These are phyloP conservation scores for Proteles cristata DNA, from an alignment of 2,113 vertebrate genomes.

Conservation along the genomic window DNA sequence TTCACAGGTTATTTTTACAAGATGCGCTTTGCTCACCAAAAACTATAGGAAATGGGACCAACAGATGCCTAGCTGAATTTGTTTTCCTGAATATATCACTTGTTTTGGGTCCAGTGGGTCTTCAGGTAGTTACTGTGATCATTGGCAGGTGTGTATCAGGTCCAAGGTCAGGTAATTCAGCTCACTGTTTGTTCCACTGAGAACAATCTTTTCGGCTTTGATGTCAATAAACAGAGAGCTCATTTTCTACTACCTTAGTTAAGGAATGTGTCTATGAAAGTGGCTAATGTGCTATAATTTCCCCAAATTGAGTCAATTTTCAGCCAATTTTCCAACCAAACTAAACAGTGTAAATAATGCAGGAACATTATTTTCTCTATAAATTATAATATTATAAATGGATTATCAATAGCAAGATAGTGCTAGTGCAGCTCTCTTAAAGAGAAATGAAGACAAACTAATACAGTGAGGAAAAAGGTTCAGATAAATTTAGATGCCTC, in stretches of 20 bases:
- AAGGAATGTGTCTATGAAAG: neutral
- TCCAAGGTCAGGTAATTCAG: neutral
- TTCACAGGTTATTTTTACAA: neutral
- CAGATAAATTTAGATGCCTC: neutral
- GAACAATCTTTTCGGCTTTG: neutral
- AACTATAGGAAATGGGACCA: neutral
- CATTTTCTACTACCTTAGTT: neutral
- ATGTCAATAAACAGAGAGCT: constrained; percentile 19
- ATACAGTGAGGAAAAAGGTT: neutral
- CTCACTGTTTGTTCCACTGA: neutral
- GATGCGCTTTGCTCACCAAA: neutral
- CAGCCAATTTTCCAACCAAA: constrained; percentile 7
- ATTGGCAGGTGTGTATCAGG: neutral
- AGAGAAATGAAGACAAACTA: constrained; percentile 4
- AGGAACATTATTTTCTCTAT: neutral
- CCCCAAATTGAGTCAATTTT: neutral
- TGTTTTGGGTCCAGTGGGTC: neutral
- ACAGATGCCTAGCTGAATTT: neutral
- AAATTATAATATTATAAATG: neutral
- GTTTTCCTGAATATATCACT: neutral
- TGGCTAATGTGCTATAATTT: neutral
- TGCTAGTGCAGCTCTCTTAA: neutral
- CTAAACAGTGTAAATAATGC: neutral
- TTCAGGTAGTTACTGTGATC: neutral
- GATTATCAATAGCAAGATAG: neutral